A percentile compares a stretch with the other conserved stretches of the same genome.
Evolutionary conservation across 1,140 invertebrate species (phyloP).

Genomic region (Phymastichus coffea): DNA sequence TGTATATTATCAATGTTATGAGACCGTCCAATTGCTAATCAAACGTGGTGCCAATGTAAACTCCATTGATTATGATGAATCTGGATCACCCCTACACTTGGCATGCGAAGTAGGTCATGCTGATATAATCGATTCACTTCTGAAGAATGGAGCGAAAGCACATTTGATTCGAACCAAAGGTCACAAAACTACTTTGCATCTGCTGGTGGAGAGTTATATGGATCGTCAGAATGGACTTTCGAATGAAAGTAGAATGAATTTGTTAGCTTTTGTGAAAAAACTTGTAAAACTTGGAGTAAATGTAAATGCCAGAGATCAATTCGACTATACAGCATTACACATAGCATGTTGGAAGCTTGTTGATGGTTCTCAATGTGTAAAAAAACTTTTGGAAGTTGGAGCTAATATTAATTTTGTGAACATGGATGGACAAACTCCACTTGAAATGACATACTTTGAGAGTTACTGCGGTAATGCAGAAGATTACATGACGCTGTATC

Average conservation of each 20-base stretch:
- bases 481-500: not conserved
- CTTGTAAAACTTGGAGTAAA: not conserved
- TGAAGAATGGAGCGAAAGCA: not conserved
- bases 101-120: not conserved
- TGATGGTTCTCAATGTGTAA: not conserved
- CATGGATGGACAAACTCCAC: not conserved
- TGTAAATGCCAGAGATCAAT: not conserved
- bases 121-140: not conserved
- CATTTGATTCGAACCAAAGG: not conserved
- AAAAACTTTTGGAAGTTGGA: not conserved
- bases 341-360: not conserved
- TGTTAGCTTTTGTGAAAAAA: too few species aligned
- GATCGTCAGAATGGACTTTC: not conserved
- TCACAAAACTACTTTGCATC: not conserved
- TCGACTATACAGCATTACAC: not conserved
- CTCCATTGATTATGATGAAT: not conserved
- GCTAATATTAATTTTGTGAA: not conserved
- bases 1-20: not conserved
- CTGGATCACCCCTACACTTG: not conserved
- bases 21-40: not conserved
- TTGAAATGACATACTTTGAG: not conserved
- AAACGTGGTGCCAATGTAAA: not conserved
- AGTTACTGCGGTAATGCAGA: too few species aligned
- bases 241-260: not conserved
- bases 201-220: not conserved